Conservation (phyloP, 2,888 invertebrate species). For the Polydrusus tereticollis region DNA sequence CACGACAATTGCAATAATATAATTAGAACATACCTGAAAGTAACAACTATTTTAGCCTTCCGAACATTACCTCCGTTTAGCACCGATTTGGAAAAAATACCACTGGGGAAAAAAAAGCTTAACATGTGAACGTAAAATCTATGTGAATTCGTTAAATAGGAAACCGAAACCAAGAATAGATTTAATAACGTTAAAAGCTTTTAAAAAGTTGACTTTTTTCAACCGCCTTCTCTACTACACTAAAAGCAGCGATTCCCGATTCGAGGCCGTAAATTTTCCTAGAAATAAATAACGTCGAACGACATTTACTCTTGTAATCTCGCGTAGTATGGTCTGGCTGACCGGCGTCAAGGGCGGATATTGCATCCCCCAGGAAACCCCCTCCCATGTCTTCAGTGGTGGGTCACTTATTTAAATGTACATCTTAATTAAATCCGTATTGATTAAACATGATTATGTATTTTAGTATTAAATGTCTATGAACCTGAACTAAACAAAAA, state of each 20-base stretch:
- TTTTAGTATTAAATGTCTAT: too few species aligned
- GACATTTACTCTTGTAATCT: constrained; percentile 48
- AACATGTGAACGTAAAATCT: not conserved
- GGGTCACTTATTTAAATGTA: not conserved
- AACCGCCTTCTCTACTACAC: constrained; percentile 2
- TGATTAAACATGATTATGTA: too few species aligned
- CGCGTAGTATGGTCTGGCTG: constrained; percentile 46
- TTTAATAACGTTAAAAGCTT: constrained; percentile 10
- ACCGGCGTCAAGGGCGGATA: constrained; percentile 55
- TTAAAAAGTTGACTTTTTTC: not conserved
- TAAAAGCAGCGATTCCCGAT: constrained; percentile 21
- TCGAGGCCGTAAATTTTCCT: constrained; percentile 32
- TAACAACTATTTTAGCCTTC: too few species aligned
- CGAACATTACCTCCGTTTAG: too few species aligned
- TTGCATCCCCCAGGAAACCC: constrained; percentile 40
- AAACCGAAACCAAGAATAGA: not conserved
- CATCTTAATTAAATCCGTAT: not conserved
- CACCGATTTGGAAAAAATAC: too few species aligned
- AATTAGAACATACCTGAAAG: too few species aligned
- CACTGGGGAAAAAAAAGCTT: too few species aligned
- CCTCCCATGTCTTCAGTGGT: constrained; percentile 40
- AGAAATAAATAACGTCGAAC: constrained; percentile 35
- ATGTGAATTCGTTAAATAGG: not conserved
- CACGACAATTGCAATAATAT: too few species aligned
- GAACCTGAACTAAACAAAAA: too few species aligned